A percentile compares a stretch with the other conserved stretches of the same genome.
Conservation (phyloP, 1,140 invertebrate species). For the Meloidogyne floridensis region DNA sequence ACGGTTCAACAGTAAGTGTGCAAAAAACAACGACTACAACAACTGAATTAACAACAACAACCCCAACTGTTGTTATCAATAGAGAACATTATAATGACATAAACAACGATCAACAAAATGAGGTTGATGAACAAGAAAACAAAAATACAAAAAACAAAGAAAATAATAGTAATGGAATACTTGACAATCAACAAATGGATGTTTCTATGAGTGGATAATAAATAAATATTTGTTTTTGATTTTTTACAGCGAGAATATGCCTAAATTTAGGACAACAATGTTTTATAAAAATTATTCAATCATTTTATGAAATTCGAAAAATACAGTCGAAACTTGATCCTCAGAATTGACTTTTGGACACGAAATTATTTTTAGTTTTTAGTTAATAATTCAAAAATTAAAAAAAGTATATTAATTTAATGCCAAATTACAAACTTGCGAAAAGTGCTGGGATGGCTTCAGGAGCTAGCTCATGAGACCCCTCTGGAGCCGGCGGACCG, state of each 20-base stretch:
- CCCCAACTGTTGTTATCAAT: background rate
- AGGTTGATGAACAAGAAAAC: background rate
- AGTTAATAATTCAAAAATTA: no score
- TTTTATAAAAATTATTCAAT: background rate
- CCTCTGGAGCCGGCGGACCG: no score
- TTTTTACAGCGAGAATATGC: no score
- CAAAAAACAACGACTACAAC: conserved; percentile 14
- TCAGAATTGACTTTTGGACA: no score
- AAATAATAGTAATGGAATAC: background rate
- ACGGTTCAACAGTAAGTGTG: background rate
- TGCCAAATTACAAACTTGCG: no score
- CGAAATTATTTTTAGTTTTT: no score
- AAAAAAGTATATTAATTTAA: no score
- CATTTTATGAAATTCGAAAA: background rate
- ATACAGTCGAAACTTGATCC: background rate
- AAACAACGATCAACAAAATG: background rate
- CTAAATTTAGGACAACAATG: no score
- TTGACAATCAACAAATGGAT: conserved; percentile 27
- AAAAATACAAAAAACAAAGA: conserved; percentile 2
- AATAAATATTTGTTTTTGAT: no score
- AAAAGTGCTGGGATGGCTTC: no score
- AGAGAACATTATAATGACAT: background rate
- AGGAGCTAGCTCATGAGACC: no score
- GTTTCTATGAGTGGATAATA: conserved; percentile 14
- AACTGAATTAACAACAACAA: conserved; percentile 6